Percentiles rank a stretch among this genome's conserved stretches.
These are phyloP conservation scores for Heteronetta atricapilla DNA, from an alignment of 2,113 vertebrate species.

Conservation along the genomic window DNA sequence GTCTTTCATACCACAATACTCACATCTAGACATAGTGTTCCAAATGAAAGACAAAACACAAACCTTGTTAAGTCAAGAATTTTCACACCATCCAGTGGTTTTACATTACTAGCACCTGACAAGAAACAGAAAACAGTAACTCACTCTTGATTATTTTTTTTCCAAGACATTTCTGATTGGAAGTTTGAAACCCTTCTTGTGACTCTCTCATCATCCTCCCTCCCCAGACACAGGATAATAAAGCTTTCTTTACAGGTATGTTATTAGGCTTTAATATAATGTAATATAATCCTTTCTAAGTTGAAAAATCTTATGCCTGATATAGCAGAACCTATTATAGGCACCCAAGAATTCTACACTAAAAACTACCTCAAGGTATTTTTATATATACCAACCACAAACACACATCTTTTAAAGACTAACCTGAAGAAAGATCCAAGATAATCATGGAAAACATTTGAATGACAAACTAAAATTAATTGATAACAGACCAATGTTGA, in stretches of 20 bases:
- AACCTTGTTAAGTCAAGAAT: slow-evolving; percentile 89
- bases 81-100: slow-evolving; percentile 84
- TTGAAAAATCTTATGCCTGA: background rate
- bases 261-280: background rate
- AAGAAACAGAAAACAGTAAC: slow-evolving; percentile 57
- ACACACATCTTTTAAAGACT: background rate
- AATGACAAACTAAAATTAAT: background rate
- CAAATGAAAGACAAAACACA: slow-evolving; percentile 44
- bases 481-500: background rate
- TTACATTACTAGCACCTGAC: slow-evolving; percentile 61
- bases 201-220: background rate
- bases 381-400: background rate
- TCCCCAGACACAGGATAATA: background rate
- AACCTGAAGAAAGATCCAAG: background rate
- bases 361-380: background rate
- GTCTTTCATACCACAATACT: background rate
- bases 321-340: background rate
- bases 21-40: background rate
- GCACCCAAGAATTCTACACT: background rate
- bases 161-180: background rate
- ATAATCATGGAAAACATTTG: background rate
- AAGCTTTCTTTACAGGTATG: background rate
- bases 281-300: background rate
- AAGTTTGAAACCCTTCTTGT: background rate
- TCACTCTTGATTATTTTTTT: background rate